Evolutionary conservation across 2,888 invertebrate genomes (phyloP).

Genomic region (Flabesymbios commensalis): DNA sequence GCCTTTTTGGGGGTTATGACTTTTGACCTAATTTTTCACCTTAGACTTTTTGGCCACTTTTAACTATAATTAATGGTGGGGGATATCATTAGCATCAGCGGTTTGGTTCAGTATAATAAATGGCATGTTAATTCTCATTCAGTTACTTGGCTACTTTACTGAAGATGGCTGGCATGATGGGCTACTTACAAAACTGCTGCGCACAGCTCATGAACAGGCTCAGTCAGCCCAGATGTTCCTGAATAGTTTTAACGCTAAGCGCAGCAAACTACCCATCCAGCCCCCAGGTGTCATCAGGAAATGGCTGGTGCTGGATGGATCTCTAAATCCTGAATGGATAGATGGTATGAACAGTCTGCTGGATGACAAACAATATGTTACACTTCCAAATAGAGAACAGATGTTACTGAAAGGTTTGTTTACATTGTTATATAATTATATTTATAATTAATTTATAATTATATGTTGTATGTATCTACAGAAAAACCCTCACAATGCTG

Average conservation of each 20-base stretch:
- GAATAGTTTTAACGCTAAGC: conserved; percentile 40
- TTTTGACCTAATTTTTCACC: no score
- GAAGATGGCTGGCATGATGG: conserved; percentile 52
- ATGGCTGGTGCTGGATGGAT: conserved; percentile 57
- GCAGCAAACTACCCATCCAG: conserved; percentile 34
- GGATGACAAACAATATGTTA: conserved; percentile 44
- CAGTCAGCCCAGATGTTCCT: conserved; percentile 45
- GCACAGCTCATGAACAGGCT: conserved; percentile 45
- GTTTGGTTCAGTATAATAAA: no score
- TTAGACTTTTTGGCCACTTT: no score
- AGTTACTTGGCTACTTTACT: conserved; percentile 51
- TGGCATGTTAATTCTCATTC: no score
- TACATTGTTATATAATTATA: not conserved
- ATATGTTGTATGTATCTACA: not conserved
- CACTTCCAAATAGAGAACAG: conserved; percentile 48
- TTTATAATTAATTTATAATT: not conserved
- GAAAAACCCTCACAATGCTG: no score
- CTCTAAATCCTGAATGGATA: conserved; percentile 51
- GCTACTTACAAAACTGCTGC: conserved; percentile 47
- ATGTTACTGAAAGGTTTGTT: conserved; percentile 41
- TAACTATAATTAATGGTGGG: no score
- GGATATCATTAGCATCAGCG: no score
- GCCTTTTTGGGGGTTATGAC: no score
- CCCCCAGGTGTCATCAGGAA: conserved; percentile 19
- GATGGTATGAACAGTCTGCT: conserved; percentile 52